Conservation (phyloP, 2,797 vertebrate genomes). For the Mormyrus hasselquistii region DNA sequence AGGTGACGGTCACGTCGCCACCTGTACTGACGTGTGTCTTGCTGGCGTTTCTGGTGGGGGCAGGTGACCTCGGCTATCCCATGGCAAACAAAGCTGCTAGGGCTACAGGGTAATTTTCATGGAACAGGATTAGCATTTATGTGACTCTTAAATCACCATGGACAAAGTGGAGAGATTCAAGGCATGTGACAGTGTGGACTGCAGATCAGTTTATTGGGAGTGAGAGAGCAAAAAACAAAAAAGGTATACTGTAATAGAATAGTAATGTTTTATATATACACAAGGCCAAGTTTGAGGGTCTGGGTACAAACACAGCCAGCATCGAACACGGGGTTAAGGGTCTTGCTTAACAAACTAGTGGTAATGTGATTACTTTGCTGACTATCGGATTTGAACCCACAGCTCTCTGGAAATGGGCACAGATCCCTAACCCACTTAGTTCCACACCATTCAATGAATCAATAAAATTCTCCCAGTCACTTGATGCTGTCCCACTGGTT, state of each 20-base stretch:
- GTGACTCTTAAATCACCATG: not conserved
- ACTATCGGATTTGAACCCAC: not conserved
- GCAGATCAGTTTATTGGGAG: not conserved
- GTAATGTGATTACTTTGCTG: not conserved
- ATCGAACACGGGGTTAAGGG: not conserved
- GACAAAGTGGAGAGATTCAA: not conserved
- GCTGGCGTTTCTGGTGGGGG: not conserved
- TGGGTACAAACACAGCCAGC: not conserved
- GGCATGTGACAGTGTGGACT: not conserved
- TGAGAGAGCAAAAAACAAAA: not conserved
- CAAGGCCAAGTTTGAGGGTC: not conserved
- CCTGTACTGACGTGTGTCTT: not conserved
- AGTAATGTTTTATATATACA: not conserved
- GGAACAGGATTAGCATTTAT: not conserved
- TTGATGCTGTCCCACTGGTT: not conserved
- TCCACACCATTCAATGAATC: not conserved
- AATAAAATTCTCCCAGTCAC: not conserved
- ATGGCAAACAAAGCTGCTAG: not conserved
- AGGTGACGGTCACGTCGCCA: not conserved
- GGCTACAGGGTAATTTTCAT: not conserved
- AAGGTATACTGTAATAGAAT: not conserved
- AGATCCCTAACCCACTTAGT: not conserved
- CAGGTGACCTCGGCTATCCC: not conserved
- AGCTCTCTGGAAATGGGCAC: not conserved
- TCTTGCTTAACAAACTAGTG: not conserved